These are phyloP conservation scores for Hydriomena furcata DNA, from an alignment of 2,888 invertebrate genomes.

Conservation along the genomic window DNA sequence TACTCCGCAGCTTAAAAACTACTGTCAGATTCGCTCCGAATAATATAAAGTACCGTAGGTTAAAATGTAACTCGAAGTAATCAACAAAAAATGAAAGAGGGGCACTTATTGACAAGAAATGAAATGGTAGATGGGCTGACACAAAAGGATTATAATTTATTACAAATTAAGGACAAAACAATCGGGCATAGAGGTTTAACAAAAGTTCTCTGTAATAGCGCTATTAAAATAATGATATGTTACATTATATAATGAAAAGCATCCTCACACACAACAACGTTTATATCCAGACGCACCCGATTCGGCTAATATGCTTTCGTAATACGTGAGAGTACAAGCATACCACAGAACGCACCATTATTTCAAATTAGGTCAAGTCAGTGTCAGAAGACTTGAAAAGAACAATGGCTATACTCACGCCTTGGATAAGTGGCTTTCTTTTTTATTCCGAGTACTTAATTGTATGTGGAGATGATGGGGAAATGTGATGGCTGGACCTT, in stretches of 20 bases:
- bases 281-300: constrained; percentile 39
- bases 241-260: constrained; percentile 60
- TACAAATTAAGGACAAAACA: constrained; percentile 13
- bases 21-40: too few relatives aligned
- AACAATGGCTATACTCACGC: constrained; percentile 78
- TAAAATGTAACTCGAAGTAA: too few relatives aligned
- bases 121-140: background rate
- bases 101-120: background rate
- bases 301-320: constrained; percentile 64
- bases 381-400: constrained; percentile 74
- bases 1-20: background rate
- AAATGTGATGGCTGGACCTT: constrained; percentile 60
- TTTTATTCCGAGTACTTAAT: constrained; percentile 71
- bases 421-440: constrained; percentile 74
- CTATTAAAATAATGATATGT: constrained; percentile 67
- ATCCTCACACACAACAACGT: constrained; percentile 28
- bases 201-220: constrained; percentile 54
- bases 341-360: constrained; percentile 75
- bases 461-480: constrained; percentile 69
- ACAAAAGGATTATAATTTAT: constrained; percentile 18
- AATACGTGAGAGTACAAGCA: constrained; percentile 56
- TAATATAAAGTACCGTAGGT: too few relatives aligned
- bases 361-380: constrained; percentile 81
- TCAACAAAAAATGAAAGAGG: too few relatives aligned
- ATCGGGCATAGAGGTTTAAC: constrained; percentile 32